Conservation (phyloP, 2,113 vertebrate genomes). For the Taurulus bubalis region DNA sequence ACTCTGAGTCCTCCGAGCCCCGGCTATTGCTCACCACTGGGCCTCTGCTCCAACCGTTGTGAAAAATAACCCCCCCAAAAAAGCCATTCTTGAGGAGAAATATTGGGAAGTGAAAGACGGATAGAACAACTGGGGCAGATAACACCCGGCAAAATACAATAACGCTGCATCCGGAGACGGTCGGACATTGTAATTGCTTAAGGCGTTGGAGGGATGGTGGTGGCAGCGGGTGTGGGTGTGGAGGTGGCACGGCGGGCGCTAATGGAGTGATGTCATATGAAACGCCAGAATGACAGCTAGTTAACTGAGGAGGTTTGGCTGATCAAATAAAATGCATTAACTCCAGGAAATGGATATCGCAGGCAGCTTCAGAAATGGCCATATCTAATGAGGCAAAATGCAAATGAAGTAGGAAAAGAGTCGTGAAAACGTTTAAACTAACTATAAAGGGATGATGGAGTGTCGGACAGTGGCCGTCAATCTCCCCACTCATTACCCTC, state of each 20-base stretch:
- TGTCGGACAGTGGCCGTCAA: slow-evolving; percentile 78
- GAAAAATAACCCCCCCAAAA: slow-evolving; percentile 67
- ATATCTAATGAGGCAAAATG: slow-evolving; percentile 81
- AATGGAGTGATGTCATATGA: slow-evolving; percentile 80
- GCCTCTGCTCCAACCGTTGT: slow-evolving; percentile 77
- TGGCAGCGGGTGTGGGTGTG: slow-evolving; percentile 40
- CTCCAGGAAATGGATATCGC: slow-evolving; percentile 73
- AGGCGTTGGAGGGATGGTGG: slow-evolving; percentile 55
- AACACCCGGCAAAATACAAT: slow-evolving; percentile 65
- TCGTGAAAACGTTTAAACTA: slow-evolving; percentile 78
- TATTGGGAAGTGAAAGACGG: slow-evolving; percentile 70
- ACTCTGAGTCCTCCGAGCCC: slow-evolving; percentile 72
- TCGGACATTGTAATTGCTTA: slow-evolving; percentile 65
- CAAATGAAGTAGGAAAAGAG: slow-evolving; percentile 81
- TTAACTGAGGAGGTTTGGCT: slow-evolving; percentile 76
- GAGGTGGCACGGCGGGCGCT: slow-evolving; percentile 56
- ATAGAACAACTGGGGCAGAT: slow-evolving; percentile 71
- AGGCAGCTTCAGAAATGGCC: slow-evolving; percentile 71
- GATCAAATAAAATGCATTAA: slow-evolving; percentile 82
- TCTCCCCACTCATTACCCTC: slow-evolving; percentile 84
- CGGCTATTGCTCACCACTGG: slow-evolving; percentile 81
- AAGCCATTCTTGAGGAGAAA: slow-evolving; percentile 57
- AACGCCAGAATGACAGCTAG: slow-evolving; percentile 72
- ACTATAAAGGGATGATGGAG: slow-evolving; percentile 85
- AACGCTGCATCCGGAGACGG: slow-evolving; percentile 61